Base-by-base conservation (phyloP, 2,888 invertebrate species). In the Hyles lineata region DNA sequence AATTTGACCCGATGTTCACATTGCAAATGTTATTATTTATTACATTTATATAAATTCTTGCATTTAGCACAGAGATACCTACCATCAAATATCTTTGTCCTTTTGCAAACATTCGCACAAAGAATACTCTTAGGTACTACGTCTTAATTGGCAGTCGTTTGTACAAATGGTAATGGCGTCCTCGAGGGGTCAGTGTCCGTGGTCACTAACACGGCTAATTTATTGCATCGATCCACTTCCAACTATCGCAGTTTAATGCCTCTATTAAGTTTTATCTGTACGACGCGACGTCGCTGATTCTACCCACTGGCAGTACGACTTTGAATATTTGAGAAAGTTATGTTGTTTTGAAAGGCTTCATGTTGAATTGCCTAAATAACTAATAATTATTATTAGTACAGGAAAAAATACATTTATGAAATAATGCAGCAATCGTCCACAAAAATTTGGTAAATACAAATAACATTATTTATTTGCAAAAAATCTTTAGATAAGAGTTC, bases 201-300 rank as follows among this genome's bases (percentile, higher is more conserved):
- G 21, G 43, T 43, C 43, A 43, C 21, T 58, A 70, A 59, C 8
- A 43, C 32, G 23, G 32, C 43, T 71, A 60, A 71, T 71, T 71
- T 71, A 35, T 60, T 59, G 60, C 70, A 59, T 71, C 23, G 43
- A 71, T 60, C 60, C 23, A 71, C 43, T 70, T 58, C 29, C 55
- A 9, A 7, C 61, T 70, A 29, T 70, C 15, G 25, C 3, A 58
- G 32, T 29, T 55, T 58, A 70, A 70, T 58, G 70, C 32, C 70
- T 32, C 70, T 70, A n/a, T 70, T 70, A 35, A 19, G 29, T 58
- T 9, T 70, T 58, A 70, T 70, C 70, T 58, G 19, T 17, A 11
- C 55, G n/a, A n/a, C n/a, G 55, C 43, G 43, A 43, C 43, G 6
- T n/a, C 7, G 55, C n/a, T 17, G 67, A 15, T 23, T 62, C 11